These are phyloP conservation scores for Malacosoma neustria DNA, from an alignment of 2,888 invertebrate genomes.

Conservation along the genomic window DNA sequence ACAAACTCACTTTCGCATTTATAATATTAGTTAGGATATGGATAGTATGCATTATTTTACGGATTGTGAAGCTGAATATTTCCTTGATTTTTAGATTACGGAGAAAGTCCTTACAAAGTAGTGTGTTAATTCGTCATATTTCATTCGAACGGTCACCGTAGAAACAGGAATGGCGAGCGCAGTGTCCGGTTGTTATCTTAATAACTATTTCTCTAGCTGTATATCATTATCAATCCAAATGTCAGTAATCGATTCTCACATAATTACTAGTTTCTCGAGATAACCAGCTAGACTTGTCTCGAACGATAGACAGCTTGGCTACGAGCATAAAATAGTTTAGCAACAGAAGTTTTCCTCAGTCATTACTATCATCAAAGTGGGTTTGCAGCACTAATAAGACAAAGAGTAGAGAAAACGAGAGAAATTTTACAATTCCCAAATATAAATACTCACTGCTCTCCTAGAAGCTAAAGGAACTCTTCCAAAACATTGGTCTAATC, in stretches of 20 bases:
- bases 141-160: constrained; percentile 2
- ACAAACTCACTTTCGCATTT: too few species aligned
- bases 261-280: constrained; percentile 23
- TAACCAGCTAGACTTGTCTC: constrained; percentile 6
- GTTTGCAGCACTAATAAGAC: too few species aligned
- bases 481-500: too few species aligned
- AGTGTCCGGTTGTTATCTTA: constrained; percentile 30
- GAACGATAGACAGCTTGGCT: constrained; percentile 38
- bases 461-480: too few species aligned
- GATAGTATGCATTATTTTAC: too few species aligned
- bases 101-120: not conserved
- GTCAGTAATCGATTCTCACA: constrained; percentile 34
- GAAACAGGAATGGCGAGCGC: constrained; percentile 17
- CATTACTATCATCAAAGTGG: too few species aligned
- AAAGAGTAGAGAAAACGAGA: too few species aligned
- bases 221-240: constrained; percentile 18
- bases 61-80: not conserved
- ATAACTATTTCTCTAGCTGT: constrained; percentile 34
- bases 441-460: too few species aligned
- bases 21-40: too few species aligned
- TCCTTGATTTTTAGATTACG: not conserved
- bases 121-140: not conserved
- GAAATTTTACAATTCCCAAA: too few species aligned
- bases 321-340: constrained; percentile 11
- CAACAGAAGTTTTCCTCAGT: constrained; percentile 2